These are phyloP conservation scores for Notechis scutatus DNA, from an alignment of 2,113 vertebrate species.

Conservation along the genomic window DNA sequence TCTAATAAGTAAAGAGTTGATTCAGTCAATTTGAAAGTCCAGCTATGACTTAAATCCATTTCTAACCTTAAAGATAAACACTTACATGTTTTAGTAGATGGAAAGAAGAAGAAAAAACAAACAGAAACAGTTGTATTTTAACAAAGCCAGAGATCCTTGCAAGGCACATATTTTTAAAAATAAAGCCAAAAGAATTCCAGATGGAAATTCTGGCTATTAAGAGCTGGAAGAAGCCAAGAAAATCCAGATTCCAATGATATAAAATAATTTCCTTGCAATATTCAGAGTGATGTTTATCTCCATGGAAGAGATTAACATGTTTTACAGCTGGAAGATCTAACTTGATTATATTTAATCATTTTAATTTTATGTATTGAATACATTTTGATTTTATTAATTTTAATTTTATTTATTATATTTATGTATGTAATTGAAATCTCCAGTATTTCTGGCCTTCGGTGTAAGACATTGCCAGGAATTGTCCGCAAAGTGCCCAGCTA, in stretches of 20 bases:
- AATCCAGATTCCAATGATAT: not conserved
- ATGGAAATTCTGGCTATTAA: not conserved
- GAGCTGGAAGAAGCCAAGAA: not conserved
- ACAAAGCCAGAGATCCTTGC: not conserved
- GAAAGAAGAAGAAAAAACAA: not conserved
- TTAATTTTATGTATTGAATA: too few species aligned
- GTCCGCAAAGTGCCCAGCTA: too few species aligned
- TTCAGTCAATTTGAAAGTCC: not conserved
- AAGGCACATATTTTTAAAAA: not conserved
- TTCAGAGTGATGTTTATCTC: not conserved
- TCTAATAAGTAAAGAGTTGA: not conserved
- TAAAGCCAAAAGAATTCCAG: not conserved
- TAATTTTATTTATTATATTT: not conserved
- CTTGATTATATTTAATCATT: not conserved
- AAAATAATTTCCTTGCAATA: not conserved
- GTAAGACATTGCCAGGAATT: not conserved
- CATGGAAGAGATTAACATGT: not conserved
- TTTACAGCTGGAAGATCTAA: not conserved
- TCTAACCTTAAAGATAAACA: not conserved
- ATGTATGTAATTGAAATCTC: not conserved
- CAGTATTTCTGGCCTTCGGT: not conserved
- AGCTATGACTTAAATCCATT: not conserved
- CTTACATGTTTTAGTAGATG: not conserved
- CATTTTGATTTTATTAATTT: too few species aligned
- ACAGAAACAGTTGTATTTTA: not conserved